phyloP scores from a whole-genome alignment of 2,113 vertebrate species.

The Murina feae region DNA sequence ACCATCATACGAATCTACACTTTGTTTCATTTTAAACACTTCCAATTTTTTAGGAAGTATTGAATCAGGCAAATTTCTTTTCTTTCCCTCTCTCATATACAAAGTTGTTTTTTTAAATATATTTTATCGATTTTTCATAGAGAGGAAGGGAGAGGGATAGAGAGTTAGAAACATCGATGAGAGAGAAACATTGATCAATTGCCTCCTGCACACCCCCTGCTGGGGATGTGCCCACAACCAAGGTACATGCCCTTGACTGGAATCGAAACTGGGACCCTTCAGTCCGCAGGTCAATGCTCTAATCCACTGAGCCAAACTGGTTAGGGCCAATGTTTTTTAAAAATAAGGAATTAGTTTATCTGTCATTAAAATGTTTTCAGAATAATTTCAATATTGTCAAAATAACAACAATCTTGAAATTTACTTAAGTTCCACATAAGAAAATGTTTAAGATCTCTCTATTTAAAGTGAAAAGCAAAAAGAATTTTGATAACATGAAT shows the following conservation, averaged over 20 bases:
- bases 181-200: too few relatives aligned
- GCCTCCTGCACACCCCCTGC: too few relatives aligned
- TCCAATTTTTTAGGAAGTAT: conserved; percentile 1
- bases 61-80: conserved; percentile 14
- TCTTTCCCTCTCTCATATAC: not conserved
- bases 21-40: conserved; percentile 26
- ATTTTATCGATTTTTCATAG: too few relatives aligned
- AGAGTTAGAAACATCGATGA: too few relatives aligned
- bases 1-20: not conserved
- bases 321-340: too few relatives aligned
- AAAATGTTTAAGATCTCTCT: not conserved
- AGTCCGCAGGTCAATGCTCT: too few relatives aligned
- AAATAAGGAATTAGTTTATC: conserved; percentile 2
- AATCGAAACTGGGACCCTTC: too few relatives aligned
- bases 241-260: too few relatives aligned
- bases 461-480: conserved; percentile 40
- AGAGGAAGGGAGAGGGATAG: too few relatives aligned
- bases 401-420: conserved; percentile 67
- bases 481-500: conserved; percentile 66
- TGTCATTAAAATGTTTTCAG: conserved; percentile 67
- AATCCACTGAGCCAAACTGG: too few relatives aligned
- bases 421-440: conserved; percentile 53
- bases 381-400: conserved; percentile 70
- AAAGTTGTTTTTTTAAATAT: not conserved
- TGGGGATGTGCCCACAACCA: too few relatives aligned